A percentile compares a stretch with the other conserved stretches of the same genome.
phyloP scores from a whole-genome alignment of 2,113 vertebrate genomes.

The Hippopotamus amphibius region DNA sequence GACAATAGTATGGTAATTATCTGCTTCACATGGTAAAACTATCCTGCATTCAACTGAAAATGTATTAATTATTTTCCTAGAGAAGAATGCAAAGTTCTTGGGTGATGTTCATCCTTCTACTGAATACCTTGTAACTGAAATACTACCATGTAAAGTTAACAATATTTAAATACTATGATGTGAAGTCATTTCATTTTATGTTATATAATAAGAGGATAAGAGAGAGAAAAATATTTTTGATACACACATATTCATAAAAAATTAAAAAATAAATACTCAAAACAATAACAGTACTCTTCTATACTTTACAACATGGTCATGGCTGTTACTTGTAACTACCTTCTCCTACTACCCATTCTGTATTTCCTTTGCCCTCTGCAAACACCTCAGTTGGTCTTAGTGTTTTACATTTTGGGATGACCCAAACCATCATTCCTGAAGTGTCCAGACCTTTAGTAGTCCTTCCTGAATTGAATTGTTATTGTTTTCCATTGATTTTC shows the following conservation, averaged over 20 bases:
- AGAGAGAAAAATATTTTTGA: not conserved
- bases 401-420: not conserved
- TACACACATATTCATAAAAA: not conserved
- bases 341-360: not conserved
- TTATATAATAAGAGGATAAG: not conserved
- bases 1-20: not conserved
- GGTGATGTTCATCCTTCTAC: not conserved
- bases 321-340: not conserved
- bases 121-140: not conserved
- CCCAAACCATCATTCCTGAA: not conserved
- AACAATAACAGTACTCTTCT: not conserved
- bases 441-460: not conserved
- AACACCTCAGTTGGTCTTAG: not conserved
- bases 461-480: not conserved
- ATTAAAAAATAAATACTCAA: not conserved
- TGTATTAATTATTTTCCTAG: accelerated
- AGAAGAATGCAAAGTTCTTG: not conserved
- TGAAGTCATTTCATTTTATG: not conserved
- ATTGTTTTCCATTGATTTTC: not conserved
- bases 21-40: not conserved
- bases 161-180: not conserved
- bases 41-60: not conserved
- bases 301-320: not conserved
- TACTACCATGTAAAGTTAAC: not conserved
- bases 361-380: not conserved